A percentile compares a stretch with the other conserved stretches of the same genome.
Evolutionary conservation across 2,888 invertebrate genomes (phyloP).

Genomic region (Tenthredo notha): DNA sequence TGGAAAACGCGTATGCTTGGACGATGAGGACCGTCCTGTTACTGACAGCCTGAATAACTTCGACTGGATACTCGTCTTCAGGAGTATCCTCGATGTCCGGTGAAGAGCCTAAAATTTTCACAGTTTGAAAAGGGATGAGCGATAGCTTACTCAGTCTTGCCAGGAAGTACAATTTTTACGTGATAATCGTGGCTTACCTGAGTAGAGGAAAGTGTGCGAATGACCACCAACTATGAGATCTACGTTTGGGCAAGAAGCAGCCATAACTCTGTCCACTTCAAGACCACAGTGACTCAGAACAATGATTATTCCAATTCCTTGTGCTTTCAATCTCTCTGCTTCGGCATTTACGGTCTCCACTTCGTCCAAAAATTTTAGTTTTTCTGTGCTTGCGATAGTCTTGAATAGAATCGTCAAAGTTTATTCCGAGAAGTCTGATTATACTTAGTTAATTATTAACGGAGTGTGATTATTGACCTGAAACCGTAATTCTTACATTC

Average conservation of each 20-base stretch:
- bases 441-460: not conserved
- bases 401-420: slow-evolving; percentile 69
- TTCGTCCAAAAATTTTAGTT: slow-evolving; percentile 85
- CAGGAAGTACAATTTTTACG: not conserved
- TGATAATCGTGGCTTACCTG: slow-evolving; percentile 72
- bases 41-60: slow-evolving; percentile 81
- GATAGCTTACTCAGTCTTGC: slow-evolving; percentile 39
- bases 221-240: slow-evolving; percentile 94
- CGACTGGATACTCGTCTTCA: slow-evolving; percentile 86
- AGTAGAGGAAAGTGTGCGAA: slow-evolving; percentile 89
- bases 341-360: slow-evolving; percentile 84
- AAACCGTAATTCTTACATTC: slow-evolving; percentile 78
- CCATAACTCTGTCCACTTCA: slow-evolving; percentile 84
- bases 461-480: not conserved
- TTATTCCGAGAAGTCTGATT: not conserved
- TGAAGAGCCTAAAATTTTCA: not conserved
- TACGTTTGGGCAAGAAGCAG: slow-evolving; percentile 83
- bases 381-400: slow-evolving; percentile 85
- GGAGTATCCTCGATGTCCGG: slow-evolving; percentile 75
- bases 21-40: slow-evolving; percentile 84
- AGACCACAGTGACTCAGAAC: slow-evolving; percentile 91
- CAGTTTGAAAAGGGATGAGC: not conserved
- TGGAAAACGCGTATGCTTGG: slow-evolving; percentile 87
- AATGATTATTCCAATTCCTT: slow-evolving; percentile 88
- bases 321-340: slow-evolving; percentile 81